A percentile compares a stretch with the other conserved stretches of the same genome.
These are phyloP conservation scores for Microtus oregoni DNA, from an alignment of 2,113 vertebrate species.

Conservation along the genomic window DNA sequence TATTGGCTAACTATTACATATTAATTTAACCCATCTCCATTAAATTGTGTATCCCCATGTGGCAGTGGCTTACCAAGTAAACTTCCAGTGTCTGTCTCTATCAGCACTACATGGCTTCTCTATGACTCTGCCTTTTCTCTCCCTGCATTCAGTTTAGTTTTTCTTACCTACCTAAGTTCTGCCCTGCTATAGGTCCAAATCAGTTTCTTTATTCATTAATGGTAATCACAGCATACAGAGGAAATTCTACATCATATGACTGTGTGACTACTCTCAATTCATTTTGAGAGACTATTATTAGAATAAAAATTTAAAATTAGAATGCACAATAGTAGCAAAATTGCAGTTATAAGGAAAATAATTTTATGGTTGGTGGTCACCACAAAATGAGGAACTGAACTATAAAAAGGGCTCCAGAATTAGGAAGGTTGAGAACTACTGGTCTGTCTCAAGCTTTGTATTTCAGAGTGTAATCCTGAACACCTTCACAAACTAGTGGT, in stretches of 20 bases:
- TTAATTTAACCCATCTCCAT: too few species aligned
- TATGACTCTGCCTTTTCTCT: too few species aligned
- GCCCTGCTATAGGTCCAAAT: too few species aligned
- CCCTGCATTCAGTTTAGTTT: too few species aligned
- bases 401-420: not conserved
- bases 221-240: too few species aligned
- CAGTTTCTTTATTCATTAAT: too few species aligned
- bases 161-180: too few species aligned
- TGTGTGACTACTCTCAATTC: not conserved
- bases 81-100: too few species aligned
- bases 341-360: not conserved
- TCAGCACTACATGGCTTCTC: too few species aligned
- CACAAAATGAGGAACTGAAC: not conserved
- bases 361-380: not conserved
- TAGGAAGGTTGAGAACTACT: not conserved
- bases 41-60: too few species aligned
- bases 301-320: not conserved
- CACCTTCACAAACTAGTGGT: not conserved
- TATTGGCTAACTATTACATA: too few species aligned
- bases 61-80: too few species aligned
- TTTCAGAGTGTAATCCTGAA: not conserved
- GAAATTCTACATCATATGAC: not conserved
- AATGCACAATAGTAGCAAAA: not conserved
- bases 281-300: not conserved
- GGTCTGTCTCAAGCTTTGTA: not conserved